Base-by-base conservation (phyloP, 1,140 invertebrate genomes). In the Odontomachus brunneus region DNA sequence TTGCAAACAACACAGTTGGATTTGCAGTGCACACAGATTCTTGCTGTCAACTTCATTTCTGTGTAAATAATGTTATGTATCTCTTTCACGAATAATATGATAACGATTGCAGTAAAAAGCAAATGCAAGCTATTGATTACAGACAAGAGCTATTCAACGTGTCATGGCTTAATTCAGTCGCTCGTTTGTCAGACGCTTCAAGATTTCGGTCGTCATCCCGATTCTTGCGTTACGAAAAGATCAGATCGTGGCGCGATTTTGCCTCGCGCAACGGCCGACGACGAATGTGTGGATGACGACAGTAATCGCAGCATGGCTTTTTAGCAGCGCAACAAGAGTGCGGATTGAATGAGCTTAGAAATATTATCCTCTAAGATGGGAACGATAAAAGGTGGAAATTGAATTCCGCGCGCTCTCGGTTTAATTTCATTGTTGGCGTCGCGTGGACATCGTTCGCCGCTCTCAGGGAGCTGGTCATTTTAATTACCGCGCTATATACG, bases 361-460 rank as follows among this genome's bases (percentile, higher is more conserved):
- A 71, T 71, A 80, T 69, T 69, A 78, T 78, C 33, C 65, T 14
- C 19, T 22, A 80, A 80, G 75, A 69, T 26, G 33, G 17, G 22
- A 14, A 44, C 51, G 53, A 48, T 69, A 57, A 71, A 71, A 80
- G 38, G 75, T 59, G 65, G 66, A 80, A 80, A 80, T 80, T 80
- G 51, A 71, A 80, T 80, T 80, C 33, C 75, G 69, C 53, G 65
- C 63, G 51, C 24, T 59, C 33, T 69, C 33, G 65, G 33, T 51
- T 80, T 59, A 80, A 80, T 80, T 80, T 80, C 53, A 71, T 80
- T 59, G 63, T 57, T 29, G 29, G 19, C 26, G 24, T 26, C 53
- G 53, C 19, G 26, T 33, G 48, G 44, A 38, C 48, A 29, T n/a
- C n/a, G n/a, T n/a, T n/a, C 65, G 11, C 17, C 51, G 51, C 53